These are phyloP conservation scores for Xiphophorus hellerii DNA, from an alignment of 2,113 vertebrate species.

Conservation along the genomic window DNA sequence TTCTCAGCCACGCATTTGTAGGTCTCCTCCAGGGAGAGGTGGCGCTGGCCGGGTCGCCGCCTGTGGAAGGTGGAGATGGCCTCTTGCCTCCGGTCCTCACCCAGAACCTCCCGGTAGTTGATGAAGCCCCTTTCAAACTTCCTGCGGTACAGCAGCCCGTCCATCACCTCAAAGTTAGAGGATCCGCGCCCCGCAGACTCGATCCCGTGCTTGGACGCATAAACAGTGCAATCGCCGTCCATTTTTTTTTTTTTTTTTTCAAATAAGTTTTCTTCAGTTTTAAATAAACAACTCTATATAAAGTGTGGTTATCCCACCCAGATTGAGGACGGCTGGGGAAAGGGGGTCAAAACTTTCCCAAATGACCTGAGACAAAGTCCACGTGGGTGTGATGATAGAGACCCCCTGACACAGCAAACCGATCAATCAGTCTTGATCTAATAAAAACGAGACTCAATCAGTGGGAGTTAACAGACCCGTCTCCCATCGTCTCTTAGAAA, in stretches of 20 bases:
- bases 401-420: constrained; percentile 1
- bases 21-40: constrained; percentile 83
- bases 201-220: constrained; percentile 52
- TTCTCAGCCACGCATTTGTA: constrained; percentile 84
- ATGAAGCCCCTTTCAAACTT: constrained; percentile 81
- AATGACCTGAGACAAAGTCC: constrained; percentile 54
- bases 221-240: constrained; percentile 71
- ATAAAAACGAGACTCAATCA: not conserved
- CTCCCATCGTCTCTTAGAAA: constrained; percentile 22
- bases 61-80: constrained; percentile 79
- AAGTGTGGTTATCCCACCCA: constrained; percentile 4
- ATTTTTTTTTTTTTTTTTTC: constrained; percentile 59
- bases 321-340: no score
- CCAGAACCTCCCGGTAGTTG: constrained; percentile 83
- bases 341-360: constrained; percentile 42
- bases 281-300: constrained; percentile 15
- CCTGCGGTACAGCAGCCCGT: constrained; percentile 81
- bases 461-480: not conserved
- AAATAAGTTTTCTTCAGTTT: constrained; percentile 22
- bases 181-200: constrained; percentile 35
- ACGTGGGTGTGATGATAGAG: constrained; percentile 60
- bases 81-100: constrained; percentile 72
- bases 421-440: not conserved
- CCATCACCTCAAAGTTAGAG: constrained; percentile 79
- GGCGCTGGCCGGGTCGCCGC: constrained; percentile 66